These are phyloP conservation scores for Cosmia trapezina DNA, from an alignment of 2,888 invertebrate genomes.

Conservation along the genomic window DNA sequence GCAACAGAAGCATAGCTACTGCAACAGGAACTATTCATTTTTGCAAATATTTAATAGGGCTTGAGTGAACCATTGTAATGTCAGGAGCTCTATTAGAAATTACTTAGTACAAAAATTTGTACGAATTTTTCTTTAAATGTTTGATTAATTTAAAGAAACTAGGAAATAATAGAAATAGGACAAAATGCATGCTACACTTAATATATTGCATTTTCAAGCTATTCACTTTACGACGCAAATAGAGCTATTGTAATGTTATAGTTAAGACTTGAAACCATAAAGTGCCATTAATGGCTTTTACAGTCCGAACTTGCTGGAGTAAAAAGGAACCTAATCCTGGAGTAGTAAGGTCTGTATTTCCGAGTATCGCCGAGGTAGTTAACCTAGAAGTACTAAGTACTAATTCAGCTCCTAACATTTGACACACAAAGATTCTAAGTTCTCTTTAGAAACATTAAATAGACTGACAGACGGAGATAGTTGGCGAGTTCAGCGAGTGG, in stretches of 20 bases:
- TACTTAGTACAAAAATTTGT: neutral
- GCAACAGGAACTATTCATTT: neutral
- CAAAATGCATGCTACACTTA: conserved; percentile 11
- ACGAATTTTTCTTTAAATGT: neutral
- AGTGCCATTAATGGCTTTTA: conserved; percentile 25
- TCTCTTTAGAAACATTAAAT: conserved; percentile 29
- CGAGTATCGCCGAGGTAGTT: conserved; percentile 6
- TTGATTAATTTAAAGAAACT: neutral
- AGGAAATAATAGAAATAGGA: conserved; percentile 7
- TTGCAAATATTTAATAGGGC: neutral
- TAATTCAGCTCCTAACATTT: conserved; percentile 39
- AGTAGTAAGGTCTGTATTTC: conserved; percentile 18
- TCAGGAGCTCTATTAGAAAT: neutral
- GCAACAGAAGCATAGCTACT: no score
- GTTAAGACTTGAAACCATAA: conserved; percentile 33
- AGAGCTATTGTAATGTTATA: conserved; percentile 27
- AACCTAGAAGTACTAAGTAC: conserved; percentile 45
- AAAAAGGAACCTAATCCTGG: conserved; percentile 1
- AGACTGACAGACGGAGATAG: conserved; percentile 13
- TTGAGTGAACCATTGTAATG: neutral
- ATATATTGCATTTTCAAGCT: conserved; percentile 24
- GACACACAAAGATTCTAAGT: conserved; percentile 36
- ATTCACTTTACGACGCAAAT: conserved; percentile 33
- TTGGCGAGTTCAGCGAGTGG: neutral
- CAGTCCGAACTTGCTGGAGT: conserved; percentile 2